Conservation (phyloP, 2,797 vertebrate genomes). For the Etheostoma perlongum region DNA sequence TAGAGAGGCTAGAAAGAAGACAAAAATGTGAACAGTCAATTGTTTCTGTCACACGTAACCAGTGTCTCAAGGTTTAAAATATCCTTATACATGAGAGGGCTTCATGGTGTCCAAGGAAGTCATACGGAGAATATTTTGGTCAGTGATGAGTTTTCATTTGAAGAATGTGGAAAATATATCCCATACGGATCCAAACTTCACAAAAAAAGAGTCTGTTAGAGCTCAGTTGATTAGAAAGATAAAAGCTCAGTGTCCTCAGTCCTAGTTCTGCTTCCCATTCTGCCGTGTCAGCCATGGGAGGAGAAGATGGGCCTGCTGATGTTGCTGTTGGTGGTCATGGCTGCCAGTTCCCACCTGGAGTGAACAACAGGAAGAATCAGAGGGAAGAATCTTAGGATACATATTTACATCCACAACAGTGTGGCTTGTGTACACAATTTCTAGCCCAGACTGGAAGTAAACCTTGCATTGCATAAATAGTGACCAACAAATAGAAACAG, state of each 20-base stretch:
- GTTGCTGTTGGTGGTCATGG: conserved; percentile 99
- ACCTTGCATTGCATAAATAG: not conserved
- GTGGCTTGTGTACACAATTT: not conserved
- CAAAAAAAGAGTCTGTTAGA: conserved; percentile 39
- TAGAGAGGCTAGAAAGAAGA: conserved; percentile 65
- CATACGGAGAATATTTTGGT: conserved; percentile 58
- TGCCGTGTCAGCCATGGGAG: conserved; percentile 90
- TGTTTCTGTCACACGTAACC: conserved; percentile 32
- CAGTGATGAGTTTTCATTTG: conserved; percentile 53
- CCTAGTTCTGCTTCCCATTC: conserved; percentile 51
- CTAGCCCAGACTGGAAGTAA: not conserved
- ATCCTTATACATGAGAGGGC: conserved; percentile 37
- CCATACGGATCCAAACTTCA: conserved; percentile 54
- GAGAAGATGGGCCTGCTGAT: conserved; percentile 98
- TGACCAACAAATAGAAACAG: not conserved
- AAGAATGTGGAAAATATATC: conserved; percentile 50
- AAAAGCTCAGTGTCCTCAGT: conserved; percentile 48
- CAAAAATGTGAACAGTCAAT: conserved; percentile 25
- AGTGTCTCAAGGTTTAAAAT: conserved; percentile 47
- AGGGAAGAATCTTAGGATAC: not conserved
- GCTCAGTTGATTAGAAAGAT: conserved; percentile 47
- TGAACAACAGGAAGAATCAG: conserved; percentile 32
- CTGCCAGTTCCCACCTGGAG: conserved; percentile 96
- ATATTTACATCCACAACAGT: not conserved
- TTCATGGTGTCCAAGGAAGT: conserved; percentile 47